Conservation (phyloP, 2,113 vertebrate species). For the Tylochromis polylepis region DNA sequence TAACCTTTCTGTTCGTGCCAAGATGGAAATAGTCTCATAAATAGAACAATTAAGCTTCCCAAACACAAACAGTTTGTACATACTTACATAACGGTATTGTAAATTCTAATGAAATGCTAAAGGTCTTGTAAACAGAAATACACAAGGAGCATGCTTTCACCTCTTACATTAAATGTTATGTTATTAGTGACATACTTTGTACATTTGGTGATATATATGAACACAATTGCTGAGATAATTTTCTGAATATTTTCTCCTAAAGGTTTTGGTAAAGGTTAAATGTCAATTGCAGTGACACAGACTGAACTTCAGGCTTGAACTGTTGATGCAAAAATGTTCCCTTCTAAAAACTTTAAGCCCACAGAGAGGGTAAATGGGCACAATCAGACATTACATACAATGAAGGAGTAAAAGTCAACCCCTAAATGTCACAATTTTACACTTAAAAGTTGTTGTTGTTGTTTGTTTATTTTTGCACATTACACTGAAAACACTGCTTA, state of each 20-base stretch:
- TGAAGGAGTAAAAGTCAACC: not conserved
- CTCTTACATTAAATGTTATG: not conserved
- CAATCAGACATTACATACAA: not conserved
- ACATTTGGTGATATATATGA: not conserved
- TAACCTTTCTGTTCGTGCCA: not conserved
- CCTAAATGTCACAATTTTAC: not conserved
- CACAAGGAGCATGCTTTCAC: not conserved
- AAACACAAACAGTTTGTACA: not conserved
- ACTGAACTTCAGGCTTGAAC: not conserved
- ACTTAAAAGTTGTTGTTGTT: not conserved
- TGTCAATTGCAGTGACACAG: not conserved
- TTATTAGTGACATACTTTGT: not conserved
- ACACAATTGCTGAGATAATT: not conserved
- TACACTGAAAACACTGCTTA: not conserved
- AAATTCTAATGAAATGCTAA: not conserved
- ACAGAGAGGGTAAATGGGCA: not conserved
- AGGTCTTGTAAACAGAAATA: not conserved
- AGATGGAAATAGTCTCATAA: not conserved
- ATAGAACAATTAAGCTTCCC: not conserved
- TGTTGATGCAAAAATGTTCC: not conserved
- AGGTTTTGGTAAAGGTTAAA: not conserved
- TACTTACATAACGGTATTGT: not conserved
- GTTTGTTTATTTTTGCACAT: not conserved
- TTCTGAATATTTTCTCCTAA: not conserved
- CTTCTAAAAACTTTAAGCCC: not conserved